Evolutionary conservation across 2,113 vertebrate genomes (phyloP).

Genomic region (Suncus etruscus): DNA sequence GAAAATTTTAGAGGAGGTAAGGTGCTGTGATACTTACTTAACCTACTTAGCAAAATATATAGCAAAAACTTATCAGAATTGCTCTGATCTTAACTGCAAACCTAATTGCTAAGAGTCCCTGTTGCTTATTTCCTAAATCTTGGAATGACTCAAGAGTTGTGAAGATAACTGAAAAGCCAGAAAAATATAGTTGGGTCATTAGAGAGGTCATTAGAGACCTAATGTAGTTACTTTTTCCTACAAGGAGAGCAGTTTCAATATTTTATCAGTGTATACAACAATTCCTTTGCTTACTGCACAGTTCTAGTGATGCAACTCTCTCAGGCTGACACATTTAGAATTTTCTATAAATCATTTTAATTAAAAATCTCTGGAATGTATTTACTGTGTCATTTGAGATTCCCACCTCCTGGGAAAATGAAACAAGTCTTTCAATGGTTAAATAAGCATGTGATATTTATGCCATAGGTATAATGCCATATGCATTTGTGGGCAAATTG

Average conservation of each 20-base stretch:
- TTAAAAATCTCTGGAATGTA: slow-evolving; percentile 39
- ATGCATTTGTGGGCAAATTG: not conserved
- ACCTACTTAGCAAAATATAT: not conserved
- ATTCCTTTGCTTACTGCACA: not conserved
- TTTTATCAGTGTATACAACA: not conserved
- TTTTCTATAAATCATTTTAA: slow-evolving; percentile 1
- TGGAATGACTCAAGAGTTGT: not conserved
- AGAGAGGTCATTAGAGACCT: too few species aligned
- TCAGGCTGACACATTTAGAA: not conserved
- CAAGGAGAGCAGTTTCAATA: not conserved
- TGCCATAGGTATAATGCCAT: not conserved
- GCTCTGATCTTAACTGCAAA: not conserved
- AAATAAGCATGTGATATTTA: not conserved
- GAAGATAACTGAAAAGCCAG: not conserved
- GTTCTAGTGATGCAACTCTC: not conserved
- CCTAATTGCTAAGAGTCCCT: not conserved
- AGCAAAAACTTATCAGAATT: not conserved
- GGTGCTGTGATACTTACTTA: not conserved
- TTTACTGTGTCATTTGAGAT: not conserved
- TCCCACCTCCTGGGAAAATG: not conserved
- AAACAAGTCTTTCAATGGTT: slow-evolving; percentile 6
- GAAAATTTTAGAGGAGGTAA: not conserved
- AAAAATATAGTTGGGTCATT: not conserved
- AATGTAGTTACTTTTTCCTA: not conserved
- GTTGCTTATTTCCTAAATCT: not conserved